Evolutionary conservation across 2,113 vertebrate genomes (phyloP), one percentile per base, ranked within the genome.

Genomic region (Pseudorhombus dupliciocellatus): DNA sequence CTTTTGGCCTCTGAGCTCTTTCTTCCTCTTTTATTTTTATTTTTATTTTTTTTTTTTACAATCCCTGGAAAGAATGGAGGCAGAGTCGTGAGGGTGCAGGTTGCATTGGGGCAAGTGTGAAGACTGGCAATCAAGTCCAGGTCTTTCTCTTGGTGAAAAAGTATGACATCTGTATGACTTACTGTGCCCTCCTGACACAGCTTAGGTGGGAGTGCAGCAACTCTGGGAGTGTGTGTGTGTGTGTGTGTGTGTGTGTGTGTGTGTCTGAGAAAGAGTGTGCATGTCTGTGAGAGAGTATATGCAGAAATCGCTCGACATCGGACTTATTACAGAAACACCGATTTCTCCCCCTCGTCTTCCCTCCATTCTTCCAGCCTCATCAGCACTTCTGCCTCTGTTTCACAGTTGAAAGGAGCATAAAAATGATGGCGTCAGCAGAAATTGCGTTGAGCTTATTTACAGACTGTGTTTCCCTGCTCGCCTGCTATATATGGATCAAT

Each of bases 391-490:
- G 53, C 70, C 70, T 84, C 71, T 61, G 79, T 81, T 85, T 70
- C 81, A 82, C 71, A 70, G 77, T 80, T 85, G 85, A 88, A 87
- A 82, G 85, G 70, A 87, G 77, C 57, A 66, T 34, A 69, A 84
- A 90, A 86, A 81, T 63, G 77, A 78, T 11, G 26, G 64, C 26
- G 68, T 91, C 82, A 90, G 87, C 88, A 68, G 72, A 84, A 86
- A 80, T 66, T 69, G 78, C 67, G 76, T 73, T 83, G 48, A 78
- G 81, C 80, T 75, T 92, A 89, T 90, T 92, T 92, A 90, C 84
- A 87, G 81, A 63, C 72, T 70, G 65, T 83, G 77, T 90, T 87
- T 84, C 55, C 53, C 24, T 12, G 8, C 77, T 72, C 50, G 5
- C 50, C 66, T 73, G 46, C 71, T 66, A 79, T 88, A 82, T 34